Percentiles rank a stretch among this genome's conserved stretches.
Conservation (phyloP, 2,113 vertebrate species). For the Rhinolophus sinicus region DNA sequence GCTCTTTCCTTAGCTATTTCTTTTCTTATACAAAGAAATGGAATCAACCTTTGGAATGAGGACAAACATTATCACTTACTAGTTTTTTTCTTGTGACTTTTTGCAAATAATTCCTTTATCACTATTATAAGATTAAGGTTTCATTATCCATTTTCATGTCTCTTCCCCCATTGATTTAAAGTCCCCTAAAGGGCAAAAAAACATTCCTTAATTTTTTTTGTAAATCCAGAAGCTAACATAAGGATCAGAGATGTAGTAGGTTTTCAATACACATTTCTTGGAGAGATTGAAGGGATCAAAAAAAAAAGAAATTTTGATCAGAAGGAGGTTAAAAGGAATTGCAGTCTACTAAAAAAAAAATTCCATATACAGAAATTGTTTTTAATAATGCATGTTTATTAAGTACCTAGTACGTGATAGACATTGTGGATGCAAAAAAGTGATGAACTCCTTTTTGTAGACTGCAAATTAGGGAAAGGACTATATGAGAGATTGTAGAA, state of each 20-base stretch:
- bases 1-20: neutral
- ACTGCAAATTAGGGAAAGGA: neutral
- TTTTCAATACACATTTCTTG: neutral
- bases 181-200: neutral
- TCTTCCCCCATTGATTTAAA: neutral
- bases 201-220: neutral
- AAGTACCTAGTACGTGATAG: neutral
- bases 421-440: neutral
- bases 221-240: conserved; percentile 7
- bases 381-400: neutral
- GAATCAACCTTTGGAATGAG: neutral
- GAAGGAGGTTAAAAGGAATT: neutral
- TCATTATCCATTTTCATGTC: neutral
- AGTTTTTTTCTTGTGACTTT: neutral
- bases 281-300: neutral
- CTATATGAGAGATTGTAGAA: neutral
- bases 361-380: neutral
- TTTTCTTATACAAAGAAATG: neutral
- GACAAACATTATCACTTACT: neutral
- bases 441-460: neutral
- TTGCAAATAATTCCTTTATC: neutral
- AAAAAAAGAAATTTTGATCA: neutral
- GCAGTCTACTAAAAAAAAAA: neutral
- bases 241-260: neutral
- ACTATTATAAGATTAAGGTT: neutral